Conservation (phyloP, 2,113 vertebrate genomes). For the Strix aluco region DNA sequence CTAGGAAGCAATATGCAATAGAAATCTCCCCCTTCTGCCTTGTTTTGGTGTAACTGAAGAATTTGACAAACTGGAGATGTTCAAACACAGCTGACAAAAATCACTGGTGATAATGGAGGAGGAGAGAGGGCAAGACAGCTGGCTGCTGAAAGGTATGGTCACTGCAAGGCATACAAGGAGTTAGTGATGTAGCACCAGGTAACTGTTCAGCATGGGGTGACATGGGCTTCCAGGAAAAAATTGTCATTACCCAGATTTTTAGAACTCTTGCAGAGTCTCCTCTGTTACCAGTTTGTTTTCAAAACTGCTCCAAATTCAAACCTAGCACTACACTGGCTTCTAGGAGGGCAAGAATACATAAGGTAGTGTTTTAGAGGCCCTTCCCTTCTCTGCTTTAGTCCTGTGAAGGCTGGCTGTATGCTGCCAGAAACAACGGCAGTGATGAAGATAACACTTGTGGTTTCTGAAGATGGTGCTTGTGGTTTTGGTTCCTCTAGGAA, state of each 20-base stretch:
- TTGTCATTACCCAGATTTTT: not conserved
- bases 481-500: not conserved
- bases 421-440: not conserved
- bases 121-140: not conserved
- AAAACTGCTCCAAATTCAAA: not conserved
- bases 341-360: not conserved
- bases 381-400: not conserved
- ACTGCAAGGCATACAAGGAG: not conserved
- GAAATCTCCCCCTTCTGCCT: not conserved
- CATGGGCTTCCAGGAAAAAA: not conserved
- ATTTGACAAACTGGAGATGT: not conserved
- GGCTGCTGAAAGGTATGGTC: not conserved
- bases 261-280: not conserved
- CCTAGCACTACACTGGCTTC: not conserved
- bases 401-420: not conserved
- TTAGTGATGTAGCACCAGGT: not conserved
- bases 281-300: not conserved
- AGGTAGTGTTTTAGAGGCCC: not conserved
- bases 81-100: not conserved
- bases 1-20: not conserved
- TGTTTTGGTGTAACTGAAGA: not conserved
- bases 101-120: not conserved
- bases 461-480: not conserved
- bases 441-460: not conserved
- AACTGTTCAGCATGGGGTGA: not conserved